Base-by-base conservation (phyloP, 2,797 vertebrate species). In the Knipowitschia caucasica region DNA sequence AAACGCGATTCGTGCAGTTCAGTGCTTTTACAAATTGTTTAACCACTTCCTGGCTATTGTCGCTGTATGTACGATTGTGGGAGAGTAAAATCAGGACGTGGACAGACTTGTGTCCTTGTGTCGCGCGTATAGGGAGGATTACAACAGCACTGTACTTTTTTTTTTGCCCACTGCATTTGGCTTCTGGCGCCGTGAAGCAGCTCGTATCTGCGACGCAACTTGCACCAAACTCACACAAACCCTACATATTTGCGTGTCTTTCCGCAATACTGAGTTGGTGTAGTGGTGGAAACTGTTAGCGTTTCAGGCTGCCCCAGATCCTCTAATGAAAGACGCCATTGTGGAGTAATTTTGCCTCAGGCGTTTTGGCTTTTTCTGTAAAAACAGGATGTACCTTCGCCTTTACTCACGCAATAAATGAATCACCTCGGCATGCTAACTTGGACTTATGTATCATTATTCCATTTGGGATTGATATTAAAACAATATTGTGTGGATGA, bases 281-380 rank as follows among this genome's bases (percentile, higher is more conserved):
- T 71, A 44, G 38, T 75, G 58, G 56, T 36, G 59, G n/a, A 70
- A 78, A 74, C 76, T 60, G 63, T 80, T 81, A 69, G 62, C 69
- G 85, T 88, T 88, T 80, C 86, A 85, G 82, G 73, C 75, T 89
- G 88, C 75, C 86, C 89, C 77, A 87, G 87, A 89, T 90, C 82
- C 55, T 69, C 65, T 74, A 69, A 86, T 88, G 86, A 90, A 89
- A 90, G 91, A 84, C 91, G 92, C 90, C 92, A 92, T 93, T 92
- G 92, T 92, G 87, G 89, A 90, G 81, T 85, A 77, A 85, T 80
- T 79, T 78, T 24, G 88, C 91, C 91, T 45, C 53, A 55, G 89
- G 88, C 88, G 69, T 77, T 82, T 85, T 82, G 69, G 46, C 46
- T 75, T 77, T 49, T 70, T 78, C 77, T 78, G 67, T 81, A 59